Percentiles rank a stretch among this genome's conserved stretches.
phyloP scores from a whole-genome alignment of 2,113 vertebrate species.

The Charadrius vociferus region DNA sequence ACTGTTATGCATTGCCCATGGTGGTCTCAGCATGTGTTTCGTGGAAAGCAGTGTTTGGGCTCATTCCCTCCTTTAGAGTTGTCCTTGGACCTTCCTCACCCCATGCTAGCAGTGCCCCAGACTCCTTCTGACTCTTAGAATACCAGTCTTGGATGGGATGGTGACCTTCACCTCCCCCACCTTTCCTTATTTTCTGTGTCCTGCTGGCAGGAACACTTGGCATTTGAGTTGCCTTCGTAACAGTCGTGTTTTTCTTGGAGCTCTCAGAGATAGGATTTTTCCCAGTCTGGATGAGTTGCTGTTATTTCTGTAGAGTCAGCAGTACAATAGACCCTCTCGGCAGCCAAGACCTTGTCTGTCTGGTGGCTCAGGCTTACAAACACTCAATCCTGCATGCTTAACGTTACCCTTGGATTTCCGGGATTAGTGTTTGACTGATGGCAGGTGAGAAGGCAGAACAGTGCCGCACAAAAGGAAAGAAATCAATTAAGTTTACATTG shows the following conservation, averaged over 20 bases:
- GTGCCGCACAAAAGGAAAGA: background rate
- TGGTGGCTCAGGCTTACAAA: constrained; percentile 21
- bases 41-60: background rate
- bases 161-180: background rate
- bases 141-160: background rate
- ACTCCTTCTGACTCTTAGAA: background rate
- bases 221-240: background rate
- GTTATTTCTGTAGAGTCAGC: constrained; percentile 56
- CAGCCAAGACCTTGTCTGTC: constrained; percentile 36
- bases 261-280: constrained; percentile 38
- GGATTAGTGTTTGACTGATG: background rate
- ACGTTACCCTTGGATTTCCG: background rate
- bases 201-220: constrained; percentile 25
- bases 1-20: background rate
- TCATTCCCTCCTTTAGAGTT: background rate
- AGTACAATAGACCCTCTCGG: constrained; percentile 38
- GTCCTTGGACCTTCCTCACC: background rate
- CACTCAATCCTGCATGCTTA: background rate
- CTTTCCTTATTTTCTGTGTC: background rate
- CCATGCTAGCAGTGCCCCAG: background rate
- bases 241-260: constrained; percentile 42
- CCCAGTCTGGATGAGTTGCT: constrained; percentile 43
- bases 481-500: background rate
- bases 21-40: background rate
- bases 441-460: constrained; percentile 41